Evolutionary conservation across 2,113 vertebrate genomes (phyloP).

Genomic region (Sakesphorus luctuosus): DNA sequence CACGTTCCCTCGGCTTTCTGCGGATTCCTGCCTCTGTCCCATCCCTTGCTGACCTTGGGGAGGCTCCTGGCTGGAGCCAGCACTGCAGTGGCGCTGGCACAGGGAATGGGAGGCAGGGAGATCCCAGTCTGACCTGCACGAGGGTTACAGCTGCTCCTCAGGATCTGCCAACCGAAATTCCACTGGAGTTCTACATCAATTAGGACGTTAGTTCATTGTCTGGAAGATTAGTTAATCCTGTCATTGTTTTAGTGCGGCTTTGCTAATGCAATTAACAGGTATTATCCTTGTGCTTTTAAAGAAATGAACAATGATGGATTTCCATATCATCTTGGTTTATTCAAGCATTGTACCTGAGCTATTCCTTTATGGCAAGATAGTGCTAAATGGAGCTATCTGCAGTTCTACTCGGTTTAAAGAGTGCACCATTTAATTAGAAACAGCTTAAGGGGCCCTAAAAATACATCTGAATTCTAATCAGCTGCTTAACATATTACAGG

Average conservation of each 20-base stretch:
- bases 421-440: neutral
- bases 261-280: neutral
- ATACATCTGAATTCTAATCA: neutral
- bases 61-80: neutral
- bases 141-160: neutral
- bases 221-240: neutral
- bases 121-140: neutral
- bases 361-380: neutral
- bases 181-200: neutral
- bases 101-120: neutral
- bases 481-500: neutral
- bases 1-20: rapidly evolving
- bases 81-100: neutral
- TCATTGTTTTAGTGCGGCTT: neutral
- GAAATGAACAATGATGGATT: neutral
- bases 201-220: neutral
- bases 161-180: rapidly evolving
- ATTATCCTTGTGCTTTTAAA: neutral
- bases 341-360: neutral
- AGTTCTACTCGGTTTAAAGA: neutral
- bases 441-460: neutral
- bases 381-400: neutral
- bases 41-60: neutral
- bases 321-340: neutral
- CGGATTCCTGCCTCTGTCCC: neutral